Conservation (phyloP, 2,888 invertebrate genomes). For the Petrolisthes cinctipes region DNA sequence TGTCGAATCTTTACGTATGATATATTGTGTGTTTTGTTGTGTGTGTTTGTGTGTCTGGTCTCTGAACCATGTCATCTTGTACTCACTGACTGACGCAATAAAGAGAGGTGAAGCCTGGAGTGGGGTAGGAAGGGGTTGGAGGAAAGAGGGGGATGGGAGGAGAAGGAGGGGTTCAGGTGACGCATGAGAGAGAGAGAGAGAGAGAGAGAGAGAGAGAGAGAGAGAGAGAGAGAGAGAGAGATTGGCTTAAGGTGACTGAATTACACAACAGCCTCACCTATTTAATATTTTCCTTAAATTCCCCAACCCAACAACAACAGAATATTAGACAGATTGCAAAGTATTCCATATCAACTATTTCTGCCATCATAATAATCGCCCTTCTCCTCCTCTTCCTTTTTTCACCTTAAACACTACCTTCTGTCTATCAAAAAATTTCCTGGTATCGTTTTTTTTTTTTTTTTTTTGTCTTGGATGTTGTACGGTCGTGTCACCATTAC, state of each 20-base stretch:
- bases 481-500: not conserved
- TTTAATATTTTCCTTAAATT: not conserved
- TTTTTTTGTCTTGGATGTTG: too few species aligned
- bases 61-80: not conserved
- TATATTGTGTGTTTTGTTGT: not conserved
- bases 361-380: conserved; percentile 10
- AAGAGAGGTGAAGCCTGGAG: conserved; percentile 17
- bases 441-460: too few species aligned
- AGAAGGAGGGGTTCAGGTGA: not conserved
- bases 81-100: not conserved
- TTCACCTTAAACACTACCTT: not conserved
- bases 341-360: not conserved
- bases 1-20: not conserved
- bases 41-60: conserved; percentile 24
- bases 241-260: not conserved
- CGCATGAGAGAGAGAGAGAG: not conserved
- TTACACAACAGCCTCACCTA: not conserved
- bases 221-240: not conserved
- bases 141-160: not conserved
- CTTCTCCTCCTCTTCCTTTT: not conserved
- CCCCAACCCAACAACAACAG: not conserved
- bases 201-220: not conserved
- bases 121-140: conserved; percentile 13
- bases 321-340: not conserved
- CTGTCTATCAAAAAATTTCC: too few species aligned